These are phyloP conservation scores for Ptychadena robeensis DNA, from an alignment of 2,797 vertebrate species.

Conservation along the genomic window DNA sequence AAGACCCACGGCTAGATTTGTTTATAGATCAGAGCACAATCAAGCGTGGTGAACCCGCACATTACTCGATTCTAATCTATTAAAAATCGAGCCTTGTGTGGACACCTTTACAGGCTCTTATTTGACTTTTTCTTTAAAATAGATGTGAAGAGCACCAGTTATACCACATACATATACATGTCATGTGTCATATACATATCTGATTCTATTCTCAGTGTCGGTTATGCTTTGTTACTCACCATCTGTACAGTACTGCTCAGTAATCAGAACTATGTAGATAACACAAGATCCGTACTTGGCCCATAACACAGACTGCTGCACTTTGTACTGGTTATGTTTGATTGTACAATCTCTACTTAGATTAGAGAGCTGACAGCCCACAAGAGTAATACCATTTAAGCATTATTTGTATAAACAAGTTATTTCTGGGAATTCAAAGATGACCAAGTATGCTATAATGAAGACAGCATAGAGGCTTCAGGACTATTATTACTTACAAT, in stretches of 20 bases:
- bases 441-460: neutral
- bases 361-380: neutral
- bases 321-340: neutral
- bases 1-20: too few relatives aligned
- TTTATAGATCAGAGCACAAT: too few relatives aligned
- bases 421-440: neutral
- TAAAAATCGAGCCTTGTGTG: too few relatives aligned
- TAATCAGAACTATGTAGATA: neutral
- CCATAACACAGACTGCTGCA: neutral
- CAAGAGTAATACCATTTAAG: neutral
- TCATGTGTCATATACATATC: neutral
- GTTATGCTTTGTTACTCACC: neutral
- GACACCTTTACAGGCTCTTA: too few relatives aligned
- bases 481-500: neutral
- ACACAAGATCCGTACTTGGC: neutral
- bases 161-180: neutral
- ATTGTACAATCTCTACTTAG: neutral
- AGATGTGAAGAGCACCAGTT: too few relatives aligned
- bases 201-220: neutral
- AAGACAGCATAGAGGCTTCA: too few relatives aligned
- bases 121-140: too few relatives aligned
- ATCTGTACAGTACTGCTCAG: neutral
- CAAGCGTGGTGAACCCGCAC: too few relatives aligned
- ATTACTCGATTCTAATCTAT: too few relatives aligned
- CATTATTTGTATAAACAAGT: neutral